These are phyloP conservation scores for Lithobates sylvaticus DNA, from an alignment of 2,797 vertebrate species.

Conservation along the genomic window DNA sequence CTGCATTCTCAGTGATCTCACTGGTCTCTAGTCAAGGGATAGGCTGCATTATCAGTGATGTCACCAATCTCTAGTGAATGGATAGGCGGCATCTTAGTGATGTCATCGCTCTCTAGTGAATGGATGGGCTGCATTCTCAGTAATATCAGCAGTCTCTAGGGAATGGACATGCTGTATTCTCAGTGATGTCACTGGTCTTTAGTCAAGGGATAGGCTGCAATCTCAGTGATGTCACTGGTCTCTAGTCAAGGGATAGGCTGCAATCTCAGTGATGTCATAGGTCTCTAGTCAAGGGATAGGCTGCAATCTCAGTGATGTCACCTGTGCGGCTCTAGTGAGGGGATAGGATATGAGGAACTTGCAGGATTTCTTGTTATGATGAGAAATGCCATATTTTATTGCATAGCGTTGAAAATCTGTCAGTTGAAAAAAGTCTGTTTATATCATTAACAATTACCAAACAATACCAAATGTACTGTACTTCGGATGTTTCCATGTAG, in stretches of 20 bases:
- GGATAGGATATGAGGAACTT: too few relatives aligned
- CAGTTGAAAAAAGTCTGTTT: too few relatives aligned
- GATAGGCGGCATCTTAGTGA: conserved; percentile 2
- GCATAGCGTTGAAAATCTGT: too few relatives aligned
- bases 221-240: conserved; percentile 25
- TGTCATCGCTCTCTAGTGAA: not conserved
- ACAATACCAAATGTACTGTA: too few relatives aligned
- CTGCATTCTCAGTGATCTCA: conserved; percentile 21
- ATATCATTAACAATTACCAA: too few relatives aligned
- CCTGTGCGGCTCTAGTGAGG: not conserved
- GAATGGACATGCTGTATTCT: conserved; percentile 5
- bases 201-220: not conserved
- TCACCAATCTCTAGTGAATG: not conserved
- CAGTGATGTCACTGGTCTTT: not conserved
- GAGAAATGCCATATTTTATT: too few relatives aligned
- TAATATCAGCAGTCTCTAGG: not conserved
- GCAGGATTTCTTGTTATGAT: too few relatives aligned
- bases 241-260: not conserved
- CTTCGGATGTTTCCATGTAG: too few relatives aligned
- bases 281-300: not conserved
- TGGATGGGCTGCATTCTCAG: not conserved
- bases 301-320: conserved; percentile 16
- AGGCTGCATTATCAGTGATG: not conserved
- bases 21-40: not conserved
- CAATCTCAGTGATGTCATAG: conserved; percentile 9